Evolutionary conservation across 1,140 invertebrate genomes (phyloP), one percentile per base, ranked within the genome.

Genomic region (Adelges cooleyi): DNA sequence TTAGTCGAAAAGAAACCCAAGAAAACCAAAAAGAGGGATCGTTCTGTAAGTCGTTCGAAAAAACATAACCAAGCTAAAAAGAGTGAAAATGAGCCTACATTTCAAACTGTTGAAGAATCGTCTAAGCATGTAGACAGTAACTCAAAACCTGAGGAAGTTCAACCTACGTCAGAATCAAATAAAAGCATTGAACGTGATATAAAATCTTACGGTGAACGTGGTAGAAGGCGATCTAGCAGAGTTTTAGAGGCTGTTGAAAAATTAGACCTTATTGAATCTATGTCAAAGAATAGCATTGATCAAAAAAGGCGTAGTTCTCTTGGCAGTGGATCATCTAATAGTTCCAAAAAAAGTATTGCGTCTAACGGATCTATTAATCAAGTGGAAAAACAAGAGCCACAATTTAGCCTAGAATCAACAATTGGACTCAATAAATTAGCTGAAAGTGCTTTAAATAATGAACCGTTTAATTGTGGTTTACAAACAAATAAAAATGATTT

Each of bases 341-440:
- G 56, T 62, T 62, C 56, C 15, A 62, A 62, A 62, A 62, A 62
- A 15, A 62, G 56, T 46, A 62, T 62, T n/a, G 67, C 42, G 15
- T 62, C 56, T 27, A 42, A 48, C 20, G 17, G 25, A 5, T 62
- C 42, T 33, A 18, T 10, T 13, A 27, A 20, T 25, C 36, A 23
- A 18, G n/a, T 9, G 33, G 2, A 8, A 62, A 33, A 6, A 48
- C 42, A 48, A 13, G 56, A 62, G 22, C 56, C 42, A 29, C 40
- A 62, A n/a, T 71, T 69, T 54, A 68, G 65, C 22, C 62, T 72
- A 18, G 71, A 71, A 13, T 72, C 71, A 9, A 71, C 71, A 10
- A 66, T 72, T 46, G 67, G 69, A 17, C 44, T 72, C 9, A 70
- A 72, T 67, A 69, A 71, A 68, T 48, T 72, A 23, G 71, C 70